These are phyloP conservation scores for Theonella swinhoei DNA, from an alignment of 37 sponge, comb jelly and placozoan species.

Conservation along the genomic window DNA sequence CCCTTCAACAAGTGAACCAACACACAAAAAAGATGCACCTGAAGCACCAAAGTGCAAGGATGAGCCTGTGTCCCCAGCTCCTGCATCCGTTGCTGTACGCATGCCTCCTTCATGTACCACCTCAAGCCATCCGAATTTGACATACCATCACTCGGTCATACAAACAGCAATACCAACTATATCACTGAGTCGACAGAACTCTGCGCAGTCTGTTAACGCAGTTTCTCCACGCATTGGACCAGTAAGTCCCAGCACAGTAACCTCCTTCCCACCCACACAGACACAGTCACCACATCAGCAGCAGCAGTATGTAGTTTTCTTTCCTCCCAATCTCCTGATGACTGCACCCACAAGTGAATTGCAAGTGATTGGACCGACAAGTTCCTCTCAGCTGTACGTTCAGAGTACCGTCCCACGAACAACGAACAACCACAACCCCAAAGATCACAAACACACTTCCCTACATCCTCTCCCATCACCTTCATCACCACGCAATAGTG, in stretches of 20 bases:
- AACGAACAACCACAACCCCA: not conserved
- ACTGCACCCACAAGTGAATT: not conserved
- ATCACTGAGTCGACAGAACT: not conserved
- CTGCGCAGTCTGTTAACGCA: not conserved
- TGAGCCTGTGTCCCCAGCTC: not conserved
- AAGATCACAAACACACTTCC: not conserved
- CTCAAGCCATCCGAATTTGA: not conserved
- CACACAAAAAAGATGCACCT: not conserved
- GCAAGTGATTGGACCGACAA: not conserved
- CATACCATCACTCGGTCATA: conserved; percentile 5
- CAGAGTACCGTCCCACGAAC: not conserved
- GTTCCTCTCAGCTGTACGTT: not conserved
- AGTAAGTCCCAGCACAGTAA: not conserved
- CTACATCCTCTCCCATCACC: not conserved
- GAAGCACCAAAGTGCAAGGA: not conserved
- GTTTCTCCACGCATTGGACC: not conserved
- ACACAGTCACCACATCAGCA: conserved; percentile 5
- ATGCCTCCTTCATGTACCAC: not conserved
- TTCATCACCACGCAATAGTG: not conserved
- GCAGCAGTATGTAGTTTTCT: conserved; percentile 33
- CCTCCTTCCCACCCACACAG: not conserved
- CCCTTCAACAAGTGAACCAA: not conserved
- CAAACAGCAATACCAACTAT: conserved; percentile 1
- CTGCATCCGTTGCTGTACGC: not conserved
- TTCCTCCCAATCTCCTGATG: conserved; percentile 7